phyloP scores from a whole-genome alignment of 2,113 vertebrate genomes.

The Tenrec ecaudatus region DNA sequence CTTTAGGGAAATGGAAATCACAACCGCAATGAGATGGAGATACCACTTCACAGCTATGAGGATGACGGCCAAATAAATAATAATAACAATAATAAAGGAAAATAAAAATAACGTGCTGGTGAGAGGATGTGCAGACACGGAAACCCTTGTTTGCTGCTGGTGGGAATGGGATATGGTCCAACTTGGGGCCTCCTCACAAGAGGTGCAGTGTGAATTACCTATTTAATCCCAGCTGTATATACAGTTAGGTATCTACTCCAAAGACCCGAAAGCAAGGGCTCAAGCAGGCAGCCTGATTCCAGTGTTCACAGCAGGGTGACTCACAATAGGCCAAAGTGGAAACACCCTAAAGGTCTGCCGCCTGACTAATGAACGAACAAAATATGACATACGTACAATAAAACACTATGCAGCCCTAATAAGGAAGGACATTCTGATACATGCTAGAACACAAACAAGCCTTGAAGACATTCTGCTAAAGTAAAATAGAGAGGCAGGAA shows the following conservation, averaged over 20 bases:
- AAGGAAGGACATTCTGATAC: background rate
- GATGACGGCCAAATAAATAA: no score
- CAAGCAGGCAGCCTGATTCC: background rate
- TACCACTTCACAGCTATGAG: background rate
- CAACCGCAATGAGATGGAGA: background rate
- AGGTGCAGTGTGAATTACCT: background rate
- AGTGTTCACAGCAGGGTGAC: no score
- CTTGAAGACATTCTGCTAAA: background rate
- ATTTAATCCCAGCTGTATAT: background rate
- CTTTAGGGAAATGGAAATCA: background rate
- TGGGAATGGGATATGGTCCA: background rate
- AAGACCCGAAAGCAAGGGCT: background rate
- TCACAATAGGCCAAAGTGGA: background rate
- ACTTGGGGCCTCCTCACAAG: background rate
- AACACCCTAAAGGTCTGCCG: background rate
- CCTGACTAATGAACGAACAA: background rate
- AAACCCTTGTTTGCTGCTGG: background rate
- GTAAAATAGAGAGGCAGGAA: background rate
- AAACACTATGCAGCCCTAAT: background rate
- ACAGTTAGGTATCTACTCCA: background rate
- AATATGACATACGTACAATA: background rate
- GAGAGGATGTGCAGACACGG: background rate
- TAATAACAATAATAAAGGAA: background rate
- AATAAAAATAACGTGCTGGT: background rate
- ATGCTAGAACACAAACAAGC: background rate